Conservation (phyloP, 2,797 vertebrate genomes). For the Sebastes cheni region DNA sequence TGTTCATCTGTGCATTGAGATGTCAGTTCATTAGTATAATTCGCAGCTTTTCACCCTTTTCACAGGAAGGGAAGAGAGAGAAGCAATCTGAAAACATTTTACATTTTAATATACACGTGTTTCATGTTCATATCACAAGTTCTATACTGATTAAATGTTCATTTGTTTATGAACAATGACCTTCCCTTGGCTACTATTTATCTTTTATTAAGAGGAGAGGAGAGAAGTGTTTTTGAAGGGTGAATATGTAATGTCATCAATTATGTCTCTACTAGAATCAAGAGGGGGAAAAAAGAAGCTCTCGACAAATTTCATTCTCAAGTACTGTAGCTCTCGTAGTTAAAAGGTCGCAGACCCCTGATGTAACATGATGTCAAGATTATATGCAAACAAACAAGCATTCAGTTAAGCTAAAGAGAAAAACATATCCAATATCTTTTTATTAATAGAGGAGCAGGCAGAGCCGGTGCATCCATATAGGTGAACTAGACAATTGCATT, state of each 20-base stretch:
- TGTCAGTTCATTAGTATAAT: background rate
- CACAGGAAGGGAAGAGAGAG: background rate
- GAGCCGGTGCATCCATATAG: too few relatives aligned
- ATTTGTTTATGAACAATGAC: background rate
- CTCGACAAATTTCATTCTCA: background rate
- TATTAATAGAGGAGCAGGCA: background rate
- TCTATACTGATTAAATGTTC: background rate
- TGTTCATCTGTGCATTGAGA: background rate
- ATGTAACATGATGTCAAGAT: background rate
- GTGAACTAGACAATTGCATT: too few relatives aligned
- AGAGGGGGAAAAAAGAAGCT: background rate
- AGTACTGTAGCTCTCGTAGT: background rate
- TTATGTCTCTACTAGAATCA: background rate
- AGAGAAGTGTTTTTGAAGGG: background rate
- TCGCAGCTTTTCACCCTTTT: background rate
- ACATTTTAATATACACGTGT: background rate
- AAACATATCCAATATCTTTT: background rate
- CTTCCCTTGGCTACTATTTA: background rate
- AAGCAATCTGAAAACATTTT: background rate
- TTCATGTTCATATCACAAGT: background rate
- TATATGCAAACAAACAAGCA: background rate
- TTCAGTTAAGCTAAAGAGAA: background rate
- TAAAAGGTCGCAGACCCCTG: background rate
- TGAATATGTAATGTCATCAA: constrained; percentile 3
- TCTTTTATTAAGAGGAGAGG: background rate